Base-by-base conservation (phyloP, 2,888 invertebrate species). In the Apomyelois bistriatella region DNA sequence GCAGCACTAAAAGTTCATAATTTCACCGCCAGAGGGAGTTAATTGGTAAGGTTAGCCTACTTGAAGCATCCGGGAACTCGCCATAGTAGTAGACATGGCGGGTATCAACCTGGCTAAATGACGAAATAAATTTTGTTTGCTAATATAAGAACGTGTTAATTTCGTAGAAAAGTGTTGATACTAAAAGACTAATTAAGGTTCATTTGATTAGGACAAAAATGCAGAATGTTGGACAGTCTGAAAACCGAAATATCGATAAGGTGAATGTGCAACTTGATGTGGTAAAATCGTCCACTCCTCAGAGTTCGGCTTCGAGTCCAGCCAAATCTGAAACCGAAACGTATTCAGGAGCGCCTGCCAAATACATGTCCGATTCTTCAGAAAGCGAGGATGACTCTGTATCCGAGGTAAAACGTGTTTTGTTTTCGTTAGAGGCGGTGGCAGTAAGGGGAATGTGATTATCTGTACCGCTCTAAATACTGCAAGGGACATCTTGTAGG, bases 361-460 rank as follows among this genome's bases (percentile, higher is more conserved):
- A 95, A 92, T 96, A 94, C 93, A 96, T 96, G 93, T 95, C 96
- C 90, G 97, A 97, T 92, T 94, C 97, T 86, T 97, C 97, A 78
- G 97, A 97, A 92, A 97, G 97, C 88, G 98, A 98, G 89, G 97
- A 97, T 91, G 98, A 97, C 88, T 97, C 97, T 91, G 96, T 96
- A 85, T 97, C 97, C 78, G 97, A 97, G 96, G 97, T 98, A 94
- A 93, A 90, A 89, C 87, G 89, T 89, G 89, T 90, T 89, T 89
- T 89, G 89, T 90, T 89, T 90, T 88, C 79, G 76, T 76, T 66
- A 80, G 85, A 89, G 89, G 89, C 88, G 88, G 86, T 86, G 87
- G 88, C 88, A 89, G 80, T 78, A 73, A 79, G 84, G 81, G n/a
- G 84, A 86, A 86, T 90, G 84, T 88, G 89, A 89, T 85, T 87